Conservation (phyloP, 1,140 invertebrate genomes). For the Elysia chlorotica region DNA sequence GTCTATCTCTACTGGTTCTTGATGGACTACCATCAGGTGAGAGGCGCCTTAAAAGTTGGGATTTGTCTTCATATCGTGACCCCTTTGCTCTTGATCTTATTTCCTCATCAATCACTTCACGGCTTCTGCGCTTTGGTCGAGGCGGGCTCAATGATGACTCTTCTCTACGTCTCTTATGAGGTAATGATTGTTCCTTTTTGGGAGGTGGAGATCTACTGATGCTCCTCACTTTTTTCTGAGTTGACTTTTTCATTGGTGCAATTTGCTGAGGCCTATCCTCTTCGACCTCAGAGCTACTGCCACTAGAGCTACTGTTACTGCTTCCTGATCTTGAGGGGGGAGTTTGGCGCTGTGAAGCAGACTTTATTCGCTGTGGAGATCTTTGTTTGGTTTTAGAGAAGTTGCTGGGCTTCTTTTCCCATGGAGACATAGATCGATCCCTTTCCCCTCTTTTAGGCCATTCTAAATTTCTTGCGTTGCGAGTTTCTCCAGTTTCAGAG, state of each 20-base stretch:
- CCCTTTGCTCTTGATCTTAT: not conserved
- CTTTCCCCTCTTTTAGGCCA: conserved; percentile 1
- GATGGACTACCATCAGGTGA: not conserved
- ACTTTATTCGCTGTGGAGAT: too few relatives aligned
- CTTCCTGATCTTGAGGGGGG: conserved; percentile 2
- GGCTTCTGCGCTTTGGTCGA: too few relatives aligned
- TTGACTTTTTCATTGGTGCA: too few relatives aligned
- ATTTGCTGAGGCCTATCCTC: too few relatives aligned
- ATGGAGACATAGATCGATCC: not conserved
- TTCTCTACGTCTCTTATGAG: not conserved
- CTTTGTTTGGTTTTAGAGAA: too few relatives aligned
- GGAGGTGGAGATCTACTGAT: not conserved
- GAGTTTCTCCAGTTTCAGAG: too few relatives aligned
- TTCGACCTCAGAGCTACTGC: conserved; percentile 19
- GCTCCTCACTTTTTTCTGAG: too few relatives aligned
- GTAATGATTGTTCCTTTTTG: not conserved
- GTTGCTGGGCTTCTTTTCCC: too few relatives aligned
- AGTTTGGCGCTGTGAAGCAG: not conserved
- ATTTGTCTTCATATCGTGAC: not conserved
- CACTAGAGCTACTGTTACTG: too few relatives aligned
- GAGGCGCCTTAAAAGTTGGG: not conserved
- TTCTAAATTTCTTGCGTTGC: too few relatives aligned
- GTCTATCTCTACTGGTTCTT: not conserved
- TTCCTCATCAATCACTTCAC: too few relatives aligned
- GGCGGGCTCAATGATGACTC: not conserved